Evolutionary conservation across 2,113 vertebrate genomes (phyloP), one percentile per base, ranked within the genome.

Genomic region (Pelobates fuscus): DNA sequence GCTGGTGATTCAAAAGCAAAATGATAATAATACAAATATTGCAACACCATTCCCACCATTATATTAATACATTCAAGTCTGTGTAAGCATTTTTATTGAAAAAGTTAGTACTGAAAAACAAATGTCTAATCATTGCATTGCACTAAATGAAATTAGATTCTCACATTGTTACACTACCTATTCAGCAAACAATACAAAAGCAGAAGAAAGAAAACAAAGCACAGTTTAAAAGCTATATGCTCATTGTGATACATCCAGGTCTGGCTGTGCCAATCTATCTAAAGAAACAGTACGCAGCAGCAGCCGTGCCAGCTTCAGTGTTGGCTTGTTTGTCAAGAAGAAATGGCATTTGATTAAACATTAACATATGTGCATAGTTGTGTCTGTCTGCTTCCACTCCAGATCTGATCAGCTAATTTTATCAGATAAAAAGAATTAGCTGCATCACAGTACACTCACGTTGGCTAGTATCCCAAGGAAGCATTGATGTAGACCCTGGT

Each of bases 311-410:
- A 55, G 52, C 52, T 23, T 21, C 52, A 20, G n/a, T 10, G n/a
- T 55, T 55, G 52, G n/a, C 52, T 20, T 55, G 12, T 7, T 18
- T 55, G 52, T 10, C 52, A 55, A 23, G n/a, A 55, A 10, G 52
- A 23, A 55, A 55, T 55, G 52, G 52, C 52, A 55, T 55, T 20
- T 55, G 52, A 23, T 55, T 55, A 55, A 55, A 55, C 52, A 55
- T 55, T 55, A 55, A 55, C 21, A 23, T 55, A 23, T 55, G 52
- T 55, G 18, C 52, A 23, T 55, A 17, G 12, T 52, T 52, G 18
- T 52, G 17, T 52, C 46, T 52, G 11, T 55, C n/a, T 20, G 52
- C 21, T 20, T 55, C 52, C 12, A 23, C 52, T 55, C 52, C 20
- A 23, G 52, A 20, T 55, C 52, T 23, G 52, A 55, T 55, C 21